Conservation (phyloP, 92 coral and sea anemone genomes). For the Montipora capitata region DNA sequence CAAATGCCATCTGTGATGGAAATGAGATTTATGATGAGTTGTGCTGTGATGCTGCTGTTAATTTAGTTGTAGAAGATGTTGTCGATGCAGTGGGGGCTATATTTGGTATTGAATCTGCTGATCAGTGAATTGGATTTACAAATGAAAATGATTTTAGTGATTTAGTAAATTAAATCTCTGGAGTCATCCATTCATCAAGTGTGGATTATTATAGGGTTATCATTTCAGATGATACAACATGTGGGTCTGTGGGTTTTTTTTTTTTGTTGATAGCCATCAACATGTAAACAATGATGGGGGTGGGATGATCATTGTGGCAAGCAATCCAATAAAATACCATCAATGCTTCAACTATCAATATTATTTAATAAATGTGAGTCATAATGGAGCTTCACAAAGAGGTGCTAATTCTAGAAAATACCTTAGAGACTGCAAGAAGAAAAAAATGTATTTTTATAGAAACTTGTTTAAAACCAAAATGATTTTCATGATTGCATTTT, state of each 20-base stretch:
- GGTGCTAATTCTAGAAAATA: too few relatives aligned
- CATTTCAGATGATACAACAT: not conserved
- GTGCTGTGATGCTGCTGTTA: constrained; percentile 32
- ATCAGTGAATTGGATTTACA: constrained; percentile 33
- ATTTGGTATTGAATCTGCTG: constrained; percentile 17
- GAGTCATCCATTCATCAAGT: not conserved
- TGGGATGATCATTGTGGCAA: constrained; percentile 25
- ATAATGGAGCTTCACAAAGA: too few relatives aligned
- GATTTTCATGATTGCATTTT: too few relatives aligned
- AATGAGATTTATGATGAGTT: constrained; percentile 50
- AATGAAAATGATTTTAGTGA: constrained; percentile 23
- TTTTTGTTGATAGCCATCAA: constrained; percentile 41
- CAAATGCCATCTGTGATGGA: constrained; percentile 55
- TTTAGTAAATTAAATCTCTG: constrained; percentile 21
- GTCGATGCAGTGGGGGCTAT: constrained; percentile 28
- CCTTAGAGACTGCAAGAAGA: too few relatives aligned
- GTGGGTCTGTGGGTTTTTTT: constrained; percentile 27
- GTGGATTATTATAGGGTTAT: constrained; percentile 36
- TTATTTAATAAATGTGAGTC: too few relatives aligned
- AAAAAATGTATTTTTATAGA: too few relatives aligned
- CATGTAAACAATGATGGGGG: constrained; percentile 22
- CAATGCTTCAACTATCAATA: too few relatives aligned
- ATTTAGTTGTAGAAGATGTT: constrained; percentile 60
- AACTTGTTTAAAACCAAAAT: too few relatives aligned
- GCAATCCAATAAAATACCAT: not conserved